Base-by-base conservation (phyloP, 1,140 invertebrate species). In the Conopomorpha cramerella region DNA sequence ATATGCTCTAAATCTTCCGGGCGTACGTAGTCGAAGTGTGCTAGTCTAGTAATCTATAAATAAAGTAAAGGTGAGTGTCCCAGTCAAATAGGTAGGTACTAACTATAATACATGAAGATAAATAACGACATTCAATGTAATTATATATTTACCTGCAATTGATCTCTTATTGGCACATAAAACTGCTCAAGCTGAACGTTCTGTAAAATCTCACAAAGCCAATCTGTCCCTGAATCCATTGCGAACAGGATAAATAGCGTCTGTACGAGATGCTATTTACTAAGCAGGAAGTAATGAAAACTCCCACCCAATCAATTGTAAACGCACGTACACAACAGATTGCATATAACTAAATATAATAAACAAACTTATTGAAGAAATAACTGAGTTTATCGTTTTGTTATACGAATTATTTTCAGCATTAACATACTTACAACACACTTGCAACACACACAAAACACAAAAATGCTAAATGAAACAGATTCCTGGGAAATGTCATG, bases 11-110 rank as follows among this genome's bases (percentile, higher is more conserved):
- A 80, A 78, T 99, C 96, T 51, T 96, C 93, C 0, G 87, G 64
- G 50, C 92, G 89, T 3, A 98, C 96, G 84, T 95, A 96, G 43
- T 98, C 95, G 77, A 98, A 98, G 70, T 99, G 96, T 23, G 91
- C 85, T 42, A 98, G 63, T 40, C 92, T 81, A 8, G 92, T 92
- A 10, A 96, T 86, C 83, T 88, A 72, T 44, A 71, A 67, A 30
- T 33, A 45, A 30, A 36, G 7, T n/a, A n/a, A n/a, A n/a, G n/a
- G n/a, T n/a, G n/a, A n/a, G n/a, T n/a, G n/a, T n/a, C n/a, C n/a
- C n/a, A n/a, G n/a, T n/a, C n/a, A n/a, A n/a, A n/a, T n/a, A n/a
- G n/a, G n/a, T n/a, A n/a, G n/a, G n/a, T 2, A 18, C 18, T 16
- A 13, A 16, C 27, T 31, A 39, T 35, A 10, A 28, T 32, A 36